These are phyloP conservation scores for Forbesichthys papilliferus DNA, from an alignment of 2,113 vertebrate species.

Conservation along the genomic window DNA sequence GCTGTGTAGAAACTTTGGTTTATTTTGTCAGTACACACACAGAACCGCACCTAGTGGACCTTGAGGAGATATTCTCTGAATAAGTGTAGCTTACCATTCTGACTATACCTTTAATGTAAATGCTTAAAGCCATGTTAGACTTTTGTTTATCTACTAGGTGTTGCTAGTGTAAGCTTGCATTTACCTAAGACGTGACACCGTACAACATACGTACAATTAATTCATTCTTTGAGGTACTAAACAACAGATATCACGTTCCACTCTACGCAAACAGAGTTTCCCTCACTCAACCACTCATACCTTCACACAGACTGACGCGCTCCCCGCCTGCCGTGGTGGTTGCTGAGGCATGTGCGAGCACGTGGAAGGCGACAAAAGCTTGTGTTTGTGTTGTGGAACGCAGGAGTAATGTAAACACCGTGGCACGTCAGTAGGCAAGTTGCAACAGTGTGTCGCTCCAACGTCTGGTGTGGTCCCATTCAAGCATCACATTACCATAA, in stretches of 20 bases:
- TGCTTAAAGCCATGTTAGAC: not conserved
- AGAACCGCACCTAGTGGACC: too few species aligned
- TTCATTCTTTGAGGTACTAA: too few species aligned
- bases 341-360: slow-evolving; percentile 39
- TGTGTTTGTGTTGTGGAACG: slow-evolving; percentile 42
- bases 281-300: slow-evolving; percentile 19
- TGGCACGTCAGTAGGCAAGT: slow-evolving; percentile 6
- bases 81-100: too few species aligned
- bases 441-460: slow-evolving; percentile 8
- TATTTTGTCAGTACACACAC: too few species aligned
- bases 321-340: not conserved
- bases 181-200: not conserved
- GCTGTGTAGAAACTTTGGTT: too few species aligned
- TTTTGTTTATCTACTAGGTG: not conserved
- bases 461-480: too few species aligned
- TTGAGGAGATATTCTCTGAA: too few species aligned
- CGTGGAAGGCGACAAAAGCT: slow-evolving; percentile 36
- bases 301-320: not conserved
- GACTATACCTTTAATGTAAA: not conserved
- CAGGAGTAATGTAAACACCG: slow-evolving; percentile 38
- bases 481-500: not conserved
- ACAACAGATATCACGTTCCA: too few species aligned
- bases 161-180: not conserved
- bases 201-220: too few species aligned
- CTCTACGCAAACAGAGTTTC: slow-evolving; percentile 20